Base-by-base conservation (phyloP, 2,113 vertebrate genomes). In the Eubucco bourcierii region DNA sequence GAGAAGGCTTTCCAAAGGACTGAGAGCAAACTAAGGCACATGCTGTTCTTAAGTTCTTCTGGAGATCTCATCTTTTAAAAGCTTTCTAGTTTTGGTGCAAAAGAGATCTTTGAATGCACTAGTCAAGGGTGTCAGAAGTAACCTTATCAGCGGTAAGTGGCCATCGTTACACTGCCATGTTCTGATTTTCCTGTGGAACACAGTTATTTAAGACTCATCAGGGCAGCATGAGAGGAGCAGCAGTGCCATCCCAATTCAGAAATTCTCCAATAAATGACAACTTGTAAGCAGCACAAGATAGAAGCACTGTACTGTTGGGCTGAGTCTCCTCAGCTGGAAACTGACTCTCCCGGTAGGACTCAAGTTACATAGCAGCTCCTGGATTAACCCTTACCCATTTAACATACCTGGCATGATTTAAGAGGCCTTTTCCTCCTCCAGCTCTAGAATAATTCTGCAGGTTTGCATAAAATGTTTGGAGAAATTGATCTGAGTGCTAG, bases 181-280 rank as follows among this genome's bases (percentile, higher is more conserved):
- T 89, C 72, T 75, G 58, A 85, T 64, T 94, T 85, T 71, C 39
- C 47, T 80, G 79, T 39, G 68, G 72, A 96, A 92, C 74, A 96
- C 87, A 87, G 92, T 91, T 92, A 96, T 80, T 96, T 87, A 92
- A 88, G 76, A 75, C 89, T 83, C 27, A 5, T 39, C 14, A 4
- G 91, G 91, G 92, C 84, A 90, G 81, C 80, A 71, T 82, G 76
- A 94, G 96, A 95, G 79, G 71, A 92, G 33, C 72, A 85, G 53
- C 79, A 95, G 93, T 88, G 61, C 94, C 94, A 94, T 94, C 91
- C 91, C 85, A 94, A 84, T 91, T 93, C 91, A 94, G 89, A 94
- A 94, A 96, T 94, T 53, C 66, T 91, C 90, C 84, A 95, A 67
- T 94, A 94, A 93, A 65, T 90, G 93, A 93, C 82, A 95, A 75